A percentile compares a stretch with the other conserved stretches of the same genome.
These are phyloP conservation scores for Chanos chanos DNA, from an alignment of 2,797 vertebrate genomes.

Conservation along the genomic window DNA sequence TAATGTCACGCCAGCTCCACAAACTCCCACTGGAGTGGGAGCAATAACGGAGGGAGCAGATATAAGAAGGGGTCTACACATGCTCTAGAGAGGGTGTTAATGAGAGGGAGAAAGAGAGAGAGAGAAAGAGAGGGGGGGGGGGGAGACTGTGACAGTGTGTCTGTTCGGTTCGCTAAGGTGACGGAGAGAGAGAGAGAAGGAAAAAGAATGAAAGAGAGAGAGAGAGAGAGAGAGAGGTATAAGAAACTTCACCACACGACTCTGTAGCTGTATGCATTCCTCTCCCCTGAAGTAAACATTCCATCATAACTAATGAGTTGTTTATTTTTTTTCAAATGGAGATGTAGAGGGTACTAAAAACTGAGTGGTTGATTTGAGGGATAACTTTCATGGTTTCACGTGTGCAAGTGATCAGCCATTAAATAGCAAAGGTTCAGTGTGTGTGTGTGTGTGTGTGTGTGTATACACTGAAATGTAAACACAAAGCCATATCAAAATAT, in stretches of 20 bases:
- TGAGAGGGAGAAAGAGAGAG: neutral
- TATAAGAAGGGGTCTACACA: slow-evolving; percentile 9
- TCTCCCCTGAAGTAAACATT: slow-evolving; percentile 2
- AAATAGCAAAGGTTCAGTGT: no score
- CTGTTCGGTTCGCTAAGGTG: neutral
- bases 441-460: no score
- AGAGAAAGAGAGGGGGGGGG: neutral
- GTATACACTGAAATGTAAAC: no score
- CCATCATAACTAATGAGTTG: neutral
- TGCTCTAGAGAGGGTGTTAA: neutral
- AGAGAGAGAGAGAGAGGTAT: neutral
- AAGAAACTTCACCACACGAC: neutral
- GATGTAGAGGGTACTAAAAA: neutral
- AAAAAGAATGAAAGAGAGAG: neutral
- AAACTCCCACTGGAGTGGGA: slow-evolving; percentile 4
- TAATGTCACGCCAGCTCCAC: slow-evolving; percentile 5
- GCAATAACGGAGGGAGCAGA: slow-evolving; percentile 10
- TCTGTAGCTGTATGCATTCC: neutral
- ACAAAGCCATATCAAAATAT: no score
- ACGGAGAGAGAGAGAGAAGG: neutral
- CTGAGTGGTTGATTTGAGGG: neutral
- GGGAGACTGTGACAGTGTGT: neutral
- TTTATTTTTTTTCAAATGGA: neutral
- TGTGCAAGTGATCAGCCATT: no score
- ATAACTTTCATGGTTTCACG: neutral